phyloP scores from a whole-genome alignment of 2,888 invertebrate species.

The Macrostomum cliftonense region DNA sequence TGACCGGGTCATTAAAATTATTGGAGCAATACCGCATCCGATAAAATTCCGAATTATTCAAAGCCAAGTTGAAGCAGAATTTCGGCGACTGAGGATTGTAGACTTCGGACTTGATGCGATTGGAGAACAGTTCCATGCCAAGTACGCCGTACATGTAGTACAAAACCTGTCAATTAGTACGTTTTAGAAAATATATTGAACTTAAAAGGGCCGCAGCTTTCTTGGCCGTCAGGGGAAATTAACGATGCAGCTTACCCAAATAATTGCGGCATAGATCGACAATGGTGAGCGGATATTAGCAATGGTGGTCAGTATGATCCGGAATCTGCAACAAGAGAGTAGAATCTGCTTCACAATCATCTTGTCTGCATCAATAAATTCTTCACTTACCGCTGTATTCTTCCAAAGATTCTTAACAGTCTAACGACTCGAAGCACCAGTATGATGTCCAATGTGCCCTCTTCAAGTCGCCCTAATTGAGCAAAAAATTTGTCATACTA shows the following conservation, averaged over 20 bases:
- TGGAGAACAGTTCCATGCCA: constrained; percentile 40
- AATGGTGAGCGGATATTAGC: constrained; percentile 39
- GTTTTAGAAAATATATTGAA: too few relatives aligned
- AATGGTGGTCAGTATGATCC: constrained; percentile 38
- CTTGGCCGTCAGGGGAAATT: too few relatives aligned
- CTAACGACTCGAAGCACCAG: constrained; percentile 39
- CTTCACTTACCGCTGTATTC: constrained; percentile 34
- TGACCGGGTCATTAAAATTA: constrained; percentile 39
- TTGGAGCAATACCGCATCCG: constrained; percentile 37
- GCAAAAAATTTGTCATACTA: constrained; percentile 16
- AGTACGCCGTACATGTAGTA: constrained; percentile 40
- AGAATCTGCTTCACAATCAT: too few relatives aligned
- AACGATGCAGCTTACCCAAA: constrained; percentile 40
- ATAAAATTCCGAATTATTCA: constrained; percentile 34
- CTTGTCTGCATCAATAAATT: too few relatives aligned
- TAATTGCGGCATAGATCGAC: constrained; percentile 37
- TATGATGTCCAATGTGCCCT: constrained; percentile 34
- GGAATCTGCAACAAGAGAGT: constrained; percentile 26
- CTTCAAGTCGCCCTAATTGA: constrained; percentile 17
- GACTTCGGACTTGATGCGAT: constrained; percentile 24
- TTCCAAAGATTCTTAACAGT: constrained; percentile 37
- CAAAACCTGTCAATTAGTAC: constrained; percentile 33
- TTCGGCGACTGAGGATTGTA: constrained; percentile 16
- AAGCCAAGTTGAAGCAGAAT: constrained; percentile 29
- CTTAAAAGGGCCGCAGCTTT: too few relatives aligned